Evolutionary conservation across 2,113 vertebrate genomes (phyloP).

Genomic region (Xiphophorus maculatus): DNA sequence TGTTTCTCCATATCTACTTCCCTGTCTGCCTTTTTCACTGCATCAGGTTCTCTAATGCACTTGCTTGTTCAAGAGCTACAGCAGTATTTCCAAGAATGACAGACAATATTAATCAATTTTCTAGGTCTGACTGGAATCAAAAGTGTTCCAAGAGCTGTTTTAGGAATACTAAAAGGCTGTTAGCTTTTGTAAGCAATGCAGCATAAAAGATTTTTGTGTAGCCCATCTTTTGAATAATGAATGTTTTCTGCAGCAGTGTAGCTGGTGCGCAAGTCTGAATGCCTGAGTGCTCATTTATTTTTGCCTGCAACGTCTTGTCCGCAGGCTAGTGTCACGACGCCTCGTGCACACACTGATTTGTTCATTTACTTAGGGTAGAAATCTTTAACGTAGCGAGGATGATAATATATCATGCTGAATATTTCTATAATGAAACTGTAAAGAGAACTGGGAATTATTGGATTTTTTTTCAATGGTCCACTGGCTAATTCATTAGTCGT

Average conservation of each 20-base stretch:
- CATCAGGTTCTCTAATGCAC: slow-evolving; percentile 35
- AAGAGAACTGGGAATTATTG: slow-evolving; percentile 7
- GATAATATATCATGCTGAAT: slow-evolving; percentile 36
- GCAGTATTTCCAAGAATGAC: slow-evolving; percentile 47
- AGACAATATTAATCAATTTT: slow-evolving; percentile 57
- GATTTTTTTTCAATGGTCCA: slow-evolving; percentile 5
- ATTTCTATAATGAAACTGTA: background rate
- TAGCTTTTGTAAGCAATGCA: slow-evolving; percentile 60
- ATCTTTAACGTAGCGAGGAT: slow-evolving; percentile 60
- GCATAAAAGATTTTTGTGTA: slow-evolving; percentile 47
- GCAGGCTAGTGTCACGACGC: slow-evolving; percentile 48
- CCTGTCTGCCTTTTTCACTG: slow-evolving; percentile 8
- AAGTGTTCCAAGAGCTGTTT: slow-evolving; percentile 42
- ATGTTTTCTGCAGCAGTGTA: slow-evolving; percentile 61
- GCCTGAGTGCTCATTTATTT: slow-evolving; percentile 44
- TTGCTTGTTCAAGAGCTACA: slow-evolving; percentile 43
- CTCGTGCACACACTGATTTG: slow-evolving; percentile 42
- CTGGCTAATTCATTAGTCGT: background rate
- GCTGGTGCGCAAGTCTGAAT: slow-evolving; percentile 41
- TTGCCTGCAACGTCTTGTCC: slow-evolving; percentile 38
- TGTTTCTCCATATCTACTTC: slow-evolving; percentile 22
- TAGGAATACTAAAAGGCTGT: slow-evolving; percentile 57
- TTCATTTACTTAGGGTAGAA: slow-evolving; percentile 58
- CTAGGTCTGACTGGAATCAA: slow-evolving; percentile 52
- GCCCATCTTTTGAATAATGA: slow-evolving; percentile 75